phyloP scores from a whole-genome alignment of 1,140 invertebrate species.

The Neuroterus valhalla region DNA sequence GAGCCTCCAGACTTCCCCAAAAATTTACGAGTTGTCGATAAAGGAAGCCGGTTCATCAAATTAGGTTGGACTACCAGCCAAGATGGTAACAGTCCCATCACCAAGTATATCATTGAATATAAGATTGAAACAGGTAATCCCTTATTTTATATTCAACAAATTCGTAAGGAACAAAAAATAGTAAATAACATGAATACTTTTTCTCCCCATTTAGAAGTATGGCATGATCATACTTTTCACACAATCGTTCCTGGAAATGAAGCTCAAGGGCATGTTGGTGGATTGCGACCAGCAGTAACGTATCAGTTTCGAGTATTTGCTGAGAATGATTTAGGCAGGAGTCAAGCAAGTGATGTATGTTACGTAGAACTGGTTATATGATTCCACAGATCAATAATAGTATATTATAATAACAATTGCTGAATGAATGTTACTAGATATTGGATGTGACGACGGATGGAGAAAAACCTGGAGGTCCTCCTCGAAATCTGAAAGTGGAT shows the following conservation, averaged over 20 bases:
- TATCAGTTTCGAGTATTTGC: slow-evolving; percentile 93
- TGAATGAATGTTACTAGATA: slow-evolving; percentile 75
- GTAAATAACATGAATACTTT: not conserved
- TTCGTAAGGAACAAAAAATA: not conserved
- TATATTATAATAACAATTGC: not conserved
- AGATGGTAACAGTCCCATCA: slow-evolving; percentile 91
- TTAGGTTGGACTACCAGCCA: slow-evolving; percentile 89
- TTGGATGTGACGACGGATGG: slow-evolving; percentile 71
- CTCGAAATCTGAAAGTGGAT: slow-evolving; percentile 88
- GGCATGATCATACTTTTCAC: slow-evolving; percentile 85
- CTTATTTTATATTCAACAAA: not conserved
- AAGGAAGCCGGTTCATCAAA: slow-evolving; percentile 84
- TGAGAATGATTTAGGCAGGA: slow-evolving; percentile 90
- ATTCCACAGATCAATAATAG: not conserved
- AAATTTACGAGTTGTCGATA: slow-evolving; percentile 89
- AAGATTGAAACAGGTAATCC: slow-evolving; percentile 86
- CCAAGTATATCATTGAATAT: slow-evolving; percentile 90
- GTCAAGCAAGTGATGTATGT: slow-evolving; percentile 88
- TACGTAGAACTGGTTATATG: slow-evolving; percentile 25
- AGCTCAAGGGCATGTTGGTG: slow-evolving; percentile 85
- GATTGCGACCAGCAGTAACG: slow-evolving; percentile 89
- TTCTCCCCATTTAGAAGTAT: slow-evolving; percentile 77
- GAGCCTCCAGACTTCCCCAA: slow-evolving; percentile 90
- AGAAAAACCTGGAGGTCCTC: slow-evolving; percentile 86
- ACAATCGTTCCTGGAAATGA: slow-evolving; percentile 86